A percentile compares a stretch with the other conserved stretches of the same genome.
Conservation (phyloP, 1,140 invertebrate species). For the Anthonomus grandis region DNA sequence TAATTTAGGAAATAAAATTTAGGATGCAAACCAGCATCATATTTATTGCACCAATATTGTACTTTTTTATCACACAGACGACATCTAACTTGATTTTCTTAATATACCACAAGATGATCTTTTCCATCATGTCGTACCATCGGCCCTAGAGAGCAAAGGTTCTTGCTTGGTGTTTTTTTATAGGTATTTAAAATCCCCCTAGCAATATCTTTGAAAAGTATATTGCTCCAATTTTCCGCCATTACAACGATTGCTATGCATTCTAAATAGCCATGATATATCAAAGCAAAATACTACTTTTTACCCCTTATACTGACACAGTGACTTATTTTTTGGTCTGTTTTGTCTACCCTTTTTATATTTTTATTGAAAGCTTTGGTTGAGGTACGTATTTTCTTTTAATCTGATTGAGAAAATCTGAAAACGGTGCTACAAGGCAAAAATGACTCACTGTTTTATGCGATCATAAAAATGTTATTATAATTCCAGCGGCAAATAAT, state of each 20-base stretch:
- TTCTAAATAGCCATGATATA: conserved; percentile 12
- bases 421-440: conserved; percentile 16
- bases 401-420: conserved; percentile 31
- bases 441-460: conserved; percentile 23
- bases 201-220: conserved; percentile 10
- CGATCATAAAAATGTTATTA: conserved; percentile 11
- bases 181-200: conserved; percentile 16
- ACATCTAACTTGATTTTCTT: conserved; percentile 10
- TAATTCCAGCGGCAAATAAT: conserved; percentile 16
- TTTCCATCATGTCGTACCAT: conserved; percentile 7
- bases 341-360: conserved; percentile 35
- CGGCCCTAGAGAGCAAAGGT: background rate
- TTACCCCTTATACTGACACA: conserved; percentile 32
- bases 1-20: conserved; percentile 10
- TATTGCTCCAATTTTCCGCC: conserved; percentile 17
- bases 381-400: conserved; percentile 30
- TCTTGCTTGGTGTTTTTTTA: conserved; percentile 12
- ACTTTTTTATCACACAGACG: conserved; percentile 5
- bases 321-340: conserved; percentile 32
- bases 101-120: conserved; percentile 15
- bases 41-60: conserved; percentile 14
- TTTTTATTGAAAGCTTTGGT: conserved; percentile 34
- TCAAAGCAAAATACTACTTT: conserved; percentile 37
- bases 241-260: no score
- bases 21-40: conserved; percentile 9